phyloP scores from a whole-genome alignment of 2,888 invertebrate species.

The Spilosoma lubricipeda region DNA sequence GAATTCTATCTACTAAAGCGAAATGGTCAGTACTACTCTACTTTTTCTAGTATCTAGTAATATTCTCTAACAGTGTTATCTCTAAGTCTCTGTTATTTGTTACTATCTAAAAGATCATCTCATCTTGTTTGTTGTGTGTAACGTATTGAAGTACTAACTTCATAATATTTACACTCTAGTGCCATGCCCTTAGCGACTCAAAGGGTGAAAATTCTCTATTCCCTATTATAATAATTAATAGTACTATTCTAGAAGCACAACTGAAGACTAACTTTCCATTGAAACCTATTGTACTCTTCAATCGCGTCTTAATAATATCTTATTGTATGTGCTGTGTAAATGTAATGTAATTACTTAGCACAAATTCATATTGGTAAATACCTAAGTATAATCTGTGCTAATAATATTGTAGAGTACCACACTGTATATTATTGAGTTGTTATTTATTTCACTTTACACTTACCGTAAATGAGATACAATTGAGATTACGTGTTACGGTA shows the following conservation, averaged over 20 bases:
- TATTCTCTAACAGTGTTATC: neutral
- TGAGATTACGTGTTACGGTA: neutral
- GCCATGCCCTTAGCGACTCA: neutral
- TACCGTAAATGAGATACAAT: neutral
- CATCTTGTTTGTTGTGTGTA: neutral
- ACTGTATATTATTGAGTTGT: constrained; percentile 1
- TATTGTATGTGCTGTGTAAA: neutral
- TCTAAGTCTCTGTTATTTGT: neutral
- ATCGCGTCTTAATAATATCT: neutral
- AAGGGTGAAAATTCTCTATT: neutral
- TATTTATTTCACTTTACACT: constrained; percentile 2
- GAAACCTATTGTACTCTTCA: neutral
- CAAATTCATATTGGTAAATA: neutral
- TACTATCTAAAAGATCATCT: neutral
- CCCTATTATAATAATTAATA: neutral
- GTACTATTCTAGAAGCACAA: neutral
- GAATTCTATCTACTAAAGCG: constrained; percentile 34
- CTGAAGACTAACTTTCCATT: neutral
- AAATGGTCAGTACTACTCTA: constrained; percentile 49
- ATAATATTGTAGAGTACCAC: neutral
- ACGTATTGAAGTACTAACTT: neutral
- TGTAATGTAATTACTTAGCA: neutral
- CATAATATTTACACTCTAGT: neutral
- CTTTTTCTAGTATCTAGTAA: neutral
- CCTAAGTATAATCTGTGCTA: neutral